Evolutionary conservation across 2,113 vertebrate species (phyloP).

Genomic region (Anhinga anhinga): DNA sequence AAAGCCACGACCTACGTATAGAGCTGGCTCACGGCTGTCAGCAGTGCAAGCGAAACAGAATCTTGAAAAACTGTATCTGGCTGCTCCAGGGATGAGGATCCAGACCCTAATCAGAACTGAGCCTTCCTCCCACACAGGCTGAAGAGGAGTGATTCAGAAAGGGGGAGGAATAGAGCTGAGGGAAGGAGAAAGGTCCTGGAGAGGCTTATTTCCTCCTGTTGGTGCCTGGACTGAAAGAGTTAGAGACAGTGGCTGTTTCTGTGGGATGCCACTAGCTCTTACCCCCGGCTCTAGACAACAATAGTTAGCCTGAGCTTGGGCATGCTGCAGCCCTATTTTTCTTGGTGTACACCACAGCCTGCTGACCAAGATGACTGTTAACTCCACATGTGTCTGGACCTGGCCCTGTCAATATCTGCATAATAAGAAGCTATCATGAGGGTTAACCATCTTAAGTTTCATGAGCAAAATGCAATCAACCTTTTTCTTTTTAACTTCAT

Average conservation of each 20-base stretch:
- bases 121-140: background rate
- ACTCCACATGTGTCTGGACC: background rate
- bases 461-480: background rate
- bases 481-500: background rate
- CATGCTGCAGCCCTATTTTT: background rate
- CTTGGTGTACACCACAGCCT: background rate
- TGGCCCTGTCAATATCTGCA: background rate
- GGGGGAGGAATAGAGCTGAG: background rate
- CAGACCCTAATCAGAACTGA: background rate
- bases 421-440: background rate
- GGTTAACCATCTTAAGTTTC: background rate
- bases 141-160: background rate
- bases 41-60: background rate
- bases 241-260: background rate
- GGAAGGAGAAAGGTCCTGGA: background rate
- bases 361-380: background rate
- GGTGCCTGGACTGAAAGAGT: background rate
- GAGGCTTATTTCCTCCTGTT: background rate
- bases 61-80: background rate
- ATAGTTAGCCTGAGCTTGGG: background rate
- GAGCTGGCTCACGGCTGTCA: background rate
- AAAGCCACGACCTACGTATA: background rate
- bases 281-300: background rate
- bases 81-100: background rate
- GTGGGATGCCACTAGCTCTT: background rate